Base-by-base conservation (phyloP, 64 coral and sea anemone genomes). In the Dendrophyllia cribrosa region DNA sequence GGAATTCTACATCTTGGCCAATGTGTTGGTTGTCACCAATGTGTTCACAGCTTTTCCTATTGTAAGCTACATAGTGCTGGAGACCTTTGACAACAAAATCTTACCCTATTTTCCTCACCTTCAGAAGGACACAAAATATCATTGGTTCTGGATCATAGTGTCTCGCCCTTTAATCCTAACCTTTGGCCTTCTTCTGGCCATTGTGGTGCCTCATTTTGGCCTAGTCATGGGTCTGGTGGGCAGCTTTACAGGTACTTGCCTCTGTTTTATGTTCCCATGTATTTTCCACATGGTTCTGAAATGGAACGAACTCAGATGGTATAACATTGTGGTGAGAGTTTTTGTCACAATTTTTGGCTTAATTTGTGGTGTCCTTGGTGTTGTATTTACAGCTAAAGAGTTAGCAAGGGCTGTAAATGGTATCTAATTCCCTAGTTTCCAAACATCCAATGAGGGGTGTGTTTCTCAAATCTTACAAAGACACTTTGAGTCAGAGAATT, bases 11-110 rank as follows among this genome's bases (percentile, higher is more conserved):
- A 90, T 85, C 59, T 73, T 96, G 59, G 91, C 95, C 26, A 93
- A 93, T 62, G 91, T 85, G 22, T 89, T 96, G 86, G 91, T 96
- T 20, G 72, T 96, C 3, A 90, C 73, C 17, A 96, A 96, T 76
- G 95, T 96, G 13, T 93, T 96, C 73, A 76, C 93, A 58, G 91
- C 95, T 17, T 96, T 96, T 43, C 95, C 95, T n/a, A 79, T 96
- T n/a, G 89, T 89, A 45, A 85, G 93, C 70, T 96, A 63, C 86
- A 88, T 96, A n/a, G 85, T 94, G 59, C 47, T 89, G 59, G 95
- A 96, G 20, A 96, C 95, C 7, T 76, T 78, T 51, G 95, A 96
- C 51, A n/a, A 84, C 45, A 93, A 96, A 49, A 52, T 96, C 7
- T 46, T 96, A 17, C 91, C 87, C 17, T 74, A 75, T 25, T 96